phyloP scores from a whole-genome alignment of 2,797 vertebrate genomes.

The Myripristis jacobus region DNA sequence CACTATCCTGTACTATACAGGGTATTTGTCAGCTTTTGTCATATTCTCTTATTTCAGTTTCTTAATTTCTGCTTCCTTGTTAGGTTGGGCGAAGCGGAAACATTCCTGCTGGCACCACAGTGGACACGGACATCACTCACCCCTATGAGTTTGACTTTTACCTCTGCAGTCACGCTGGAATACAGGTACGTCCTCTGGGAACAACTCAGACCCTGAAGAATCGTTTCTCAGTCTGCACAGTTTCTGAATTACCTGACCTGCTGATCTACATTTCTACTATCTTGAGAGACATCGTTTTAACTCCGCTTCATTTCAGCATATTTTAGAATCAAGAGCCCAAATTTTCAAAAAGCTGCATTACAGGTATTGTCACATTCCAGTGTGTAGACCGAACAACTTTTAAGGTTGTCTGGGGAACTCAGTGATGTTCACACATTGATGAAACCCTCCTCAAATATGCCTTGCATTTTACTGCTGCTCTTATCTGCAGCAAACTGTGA shows the following conservation, averaged over 20 bases:
- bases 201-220: neutral
- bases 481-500: neutral
- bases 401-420: no score
- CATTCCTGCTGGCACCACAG: constrained; percentile 98
- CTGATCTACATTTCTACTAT: no score
- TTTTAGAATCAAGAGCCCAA: neutral
- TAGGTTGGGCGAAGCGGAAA: constrained; percentile 98
- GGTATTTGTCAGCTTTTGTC: neutral
- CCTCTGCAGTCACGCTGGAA: constrained; percentile 99
- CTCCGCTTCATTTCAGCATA: neutral
- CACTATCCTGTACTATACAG: neutral
- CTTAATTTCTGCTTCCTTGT: neutral
- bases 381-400: neutral
- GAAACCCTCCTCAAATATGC: neutral
- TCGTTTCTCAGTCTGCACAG: no score
- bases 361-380: no score
- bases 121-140: constrained; percentile 98
- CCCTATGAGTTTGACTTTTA: constrained; percentile 99
- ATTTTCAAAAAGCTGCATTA: neutral
- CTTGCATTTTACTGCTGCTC: neutral
- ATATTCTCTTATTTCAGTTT: neutral
- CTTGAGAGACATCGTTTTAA: neutral
- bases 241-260: neutral
- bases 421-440: no score
- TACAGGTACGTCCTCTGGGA: constrained; percentile 87